These are phyloP conservation scores for Chymomyza caudatula DNA, from an alignment of 2,888 invertebrate genomes.

Conservation along the genomic window DNA sequence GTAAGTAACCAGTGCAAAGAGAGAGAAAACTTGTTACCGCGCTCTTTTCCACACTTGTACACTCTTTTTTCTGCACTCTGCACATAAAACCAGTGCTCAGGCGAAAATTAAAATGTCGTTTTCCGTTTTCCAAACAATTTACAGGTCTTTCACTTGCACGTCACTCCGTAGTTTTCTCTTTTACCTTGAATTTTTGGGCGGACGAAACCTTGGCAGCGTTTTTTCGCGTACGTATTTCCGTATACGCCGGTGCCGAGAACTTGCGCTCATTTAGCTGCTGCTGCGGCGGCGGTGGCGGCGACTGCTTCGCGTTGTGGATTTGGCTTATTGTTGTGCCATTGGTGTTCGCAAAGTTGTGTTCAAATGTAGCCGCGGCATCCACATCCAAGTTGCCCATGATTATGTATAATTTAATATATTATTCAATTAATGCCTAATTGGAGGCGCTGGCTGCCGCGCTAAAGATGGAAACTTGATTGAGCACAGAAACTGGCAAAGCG, in stretches of 20 bases:
- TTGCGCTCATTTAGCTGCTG: constrained; percentile 46
- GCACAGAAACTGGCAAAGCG: not conserved
- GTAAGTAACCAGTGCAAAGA: not conserved
- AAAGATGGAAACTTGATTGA: not conserved
- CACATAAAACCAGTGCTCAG: not conserved
- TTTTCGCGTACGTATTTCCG: constrained; percentile 68
- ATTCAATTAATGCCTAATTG: not conserved
- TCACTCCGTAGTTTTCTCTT: constrained; percentile 39
- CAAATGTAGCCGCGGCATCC: constrained; percentile 36
- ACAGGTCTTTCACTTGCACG: not conserved
- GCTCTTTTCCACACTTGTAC: constrained; percentile 1
- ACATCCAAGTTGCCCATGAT: constrained; percentile 58
- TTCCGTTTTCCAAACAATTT: not conserved
- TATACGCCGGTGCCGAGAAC: constrained; percentile 69
- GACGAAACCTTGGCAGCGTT: constrained; percentile 45
- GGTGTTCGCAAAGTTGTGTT: constrained; percentile 31
- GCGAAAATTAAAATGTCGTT: not conserved
- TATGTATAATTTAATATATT: not conserved
- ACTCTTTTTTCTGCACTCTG: not conserved
- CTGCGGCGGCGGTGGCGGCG: constrained; percentile 17
- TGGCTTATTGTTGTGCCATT: constrained; percentile 12
- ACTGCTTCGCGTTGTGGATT: constrained; percentile 25
- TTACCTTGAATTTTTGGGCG: constrained; percentile 62
- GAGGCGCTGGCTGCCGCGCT: not conserved
- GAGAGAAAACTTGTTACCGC: constrained; percentile 5